These are phyloP conservation scores for Chironomus riparius DNA, from an alignment of 2,888 invertebrate species.

Conservation along the genomic window DNA sequence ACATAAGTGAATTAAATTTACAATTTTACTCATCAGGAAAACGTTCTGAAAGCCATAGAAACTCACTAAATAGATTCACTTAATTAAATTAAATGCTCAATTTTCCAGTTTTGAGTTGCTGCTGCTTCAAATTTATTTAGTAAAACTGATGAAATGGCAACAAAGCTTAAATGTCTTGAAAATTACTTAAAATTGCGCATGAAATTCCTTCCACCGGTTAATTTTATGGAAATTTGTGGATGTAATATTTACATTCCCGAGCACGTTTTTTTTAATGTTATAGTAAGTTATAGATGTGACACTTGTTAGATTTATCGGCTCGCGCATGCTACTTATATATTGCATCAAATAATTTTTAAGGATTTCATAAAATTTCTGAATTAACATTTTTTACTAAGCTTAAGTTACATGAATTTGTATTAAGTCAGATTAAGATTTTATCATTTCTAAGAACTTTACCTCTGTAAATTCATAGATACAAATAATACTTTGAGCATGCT, in stretches of 20 bases:
- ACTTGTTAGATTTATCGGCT: not conserved
- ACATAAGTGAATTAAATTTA: not conserved
- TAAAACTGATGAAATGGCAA: not conserved
- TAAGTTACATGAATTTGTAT: not conserved
- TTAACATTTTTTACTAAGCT: not conserved
- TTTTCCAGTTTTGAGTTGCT: not conserved
- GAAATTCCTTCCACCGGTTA: not conserved
- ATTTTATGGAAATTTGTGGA: not conserved
- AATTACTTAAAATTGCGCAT: not conserved
- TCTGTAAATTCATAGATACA: not conserved
- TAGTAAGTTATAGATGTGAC: not conserved
- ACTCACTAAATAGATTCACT: not conserved
- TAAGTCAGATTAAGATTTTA: slow-evolving; percentile 20
- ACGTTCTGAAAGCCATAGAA: not conserved
- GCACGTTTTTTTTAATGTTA: not conserved
- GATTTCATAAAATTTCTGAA: not conserved
- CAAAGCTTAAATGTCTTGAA: not conserved
- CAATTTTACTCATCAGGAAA: not conserved
- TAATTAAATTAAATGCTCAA: not conserved
- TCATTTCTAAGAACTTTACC: slow-evolving; percentile 2
- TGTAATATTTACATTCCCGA: not conserved
- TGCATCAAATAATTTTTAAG: not conserved
- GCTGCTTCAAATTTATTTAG: not conserved
- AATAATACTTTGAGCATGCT: not conserved
- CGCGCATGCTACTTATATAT: not conserved